Percentiles rank a stretch among this genome's conserved stretches.
These are phyloP conservation scores for Spilosoma lubricipeda DNA, from an alignment of 2,888 invertebrate genomes.

Conservation along the genomic window DNA sequence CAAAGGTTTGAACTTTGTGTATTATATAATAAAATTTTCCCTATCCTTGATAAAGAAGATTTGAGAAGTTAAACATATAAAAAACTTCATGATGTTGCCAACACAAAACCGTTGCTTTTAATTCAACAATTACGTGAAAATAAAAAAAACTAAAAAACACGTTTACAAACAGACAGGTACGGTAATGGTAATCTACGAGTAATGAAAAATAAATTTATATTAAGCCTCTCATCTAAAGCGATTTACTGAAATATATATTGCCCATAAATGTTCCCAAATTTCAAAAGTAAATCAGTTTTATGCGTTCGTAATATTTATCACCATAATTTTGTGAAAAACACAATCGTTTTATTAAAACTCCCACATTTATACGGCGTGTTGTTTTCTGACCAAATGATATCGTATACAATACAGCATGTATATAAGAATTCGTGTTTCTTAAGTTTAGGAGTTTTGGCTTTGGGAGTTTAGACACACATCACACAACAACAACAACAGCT, in stretches of 20 bases:
- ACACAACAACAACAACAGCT: too few relatives aligned
- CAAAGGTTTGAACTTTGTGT: not conserved
- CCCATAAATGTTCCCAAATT: not conserved
- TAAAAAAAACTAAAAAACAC: too few relatives aligned
- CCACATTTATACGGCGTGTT: conserved; percentile 38
- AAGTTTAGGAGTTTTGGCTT: too few relatives aligned
- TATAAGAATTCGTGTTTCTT: too few relatives aligned
- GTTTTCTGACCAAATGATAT: conserved; percentile 37
- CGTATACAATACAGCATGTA: conserved; percentile 9
- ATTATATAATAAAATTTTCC: not conserved
- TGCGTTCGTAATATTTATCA: conserved; percentile 25
- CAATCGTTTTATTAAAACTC: conserved; percentile 32
- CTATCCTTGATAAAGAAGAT: not conserved
- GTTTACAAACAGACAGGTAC: too few relatives aligned
- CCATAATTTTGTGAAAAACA: conserved; percentile 28
- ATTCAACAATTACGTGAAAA: not conserved
- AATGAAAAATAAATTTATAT: not conserved
- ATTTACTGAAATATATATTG: conserved; percentile 4
- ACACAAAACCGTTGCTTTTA: not conserved
- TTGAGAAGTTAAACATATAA: not conserved
- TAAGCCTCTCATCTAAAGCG: not conserved
- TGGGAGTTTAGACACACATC: too few relatives aligned
- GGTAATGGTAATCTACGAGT: not conserved
- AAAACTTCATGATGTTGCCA: not conserved
- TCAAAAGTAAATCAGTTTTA: conserved; percentile 26